Conservation (phyloP, 1,140 invertebrate genomes). For the Drosophila kikkawai region DNA sequence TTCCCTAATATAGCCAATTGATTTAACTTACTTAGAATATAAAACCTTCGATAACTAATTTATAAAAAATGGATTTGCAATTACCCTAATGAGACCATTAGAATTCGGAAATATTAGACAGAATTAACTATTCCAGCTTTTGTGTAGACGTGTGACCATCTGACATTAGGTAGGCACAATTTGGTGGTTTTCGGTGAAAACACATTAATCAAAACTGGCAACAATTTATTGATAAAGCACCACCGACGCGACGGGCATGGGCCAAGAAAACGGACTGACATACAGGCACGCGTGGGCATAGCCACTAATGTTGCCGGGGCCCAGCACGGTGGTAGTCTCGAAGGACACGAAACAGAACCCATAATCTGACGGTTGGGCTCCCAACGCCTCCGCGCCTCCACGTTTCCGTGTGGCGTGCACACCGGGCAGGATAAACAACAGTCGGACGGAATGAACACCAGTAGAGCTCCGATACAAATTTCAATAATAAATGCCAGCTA, state of each 20-base stretch:
- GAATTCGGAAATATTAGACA: conserved; percentile 38
- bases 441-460: conserved; percentile 31
- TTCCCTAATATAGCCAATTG: background rate
- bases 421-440: conserved; percentile 40
- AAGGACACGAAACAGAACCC: conserved; percentile 64
- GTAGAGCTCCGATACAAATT: conserved; percentile 68
- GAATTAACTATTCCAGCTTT: conserved; percentile 34
- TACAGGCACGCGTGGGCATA: conserved; percentile 46
- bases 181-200: conserved; percentile 23
- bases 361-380: conserved; percentile 52
- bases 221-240: conserved; percentile 64
- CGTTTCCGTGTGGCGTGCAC: conserved; percentile 59
- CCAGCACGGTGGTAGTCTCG: conserved; percentile 20
- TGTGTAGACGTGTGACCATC: background rate
- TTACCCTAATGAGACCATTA: conserved; percentile 41
- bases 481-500: conserved; percentile 58
- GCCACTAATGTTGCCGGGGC: conserved; percentile 44
- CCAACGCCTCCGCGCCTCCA: conserved; percentile 46
- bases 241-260: conserved; percentile 9
- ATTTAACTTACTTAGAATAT: background rate
- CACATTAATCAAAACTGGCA: conserved; percentile 69
- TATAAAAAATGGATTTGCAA: conserved; percentile 13
- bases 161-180: conserved; percentile 21
- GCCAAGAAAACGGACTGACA: conserved; percentile 22
- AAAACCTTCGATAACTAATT: background rate